phyloP scores from a whole-genome alignment of 2,888 invertebrate genomes.

The Nezara viridula region DNA sequence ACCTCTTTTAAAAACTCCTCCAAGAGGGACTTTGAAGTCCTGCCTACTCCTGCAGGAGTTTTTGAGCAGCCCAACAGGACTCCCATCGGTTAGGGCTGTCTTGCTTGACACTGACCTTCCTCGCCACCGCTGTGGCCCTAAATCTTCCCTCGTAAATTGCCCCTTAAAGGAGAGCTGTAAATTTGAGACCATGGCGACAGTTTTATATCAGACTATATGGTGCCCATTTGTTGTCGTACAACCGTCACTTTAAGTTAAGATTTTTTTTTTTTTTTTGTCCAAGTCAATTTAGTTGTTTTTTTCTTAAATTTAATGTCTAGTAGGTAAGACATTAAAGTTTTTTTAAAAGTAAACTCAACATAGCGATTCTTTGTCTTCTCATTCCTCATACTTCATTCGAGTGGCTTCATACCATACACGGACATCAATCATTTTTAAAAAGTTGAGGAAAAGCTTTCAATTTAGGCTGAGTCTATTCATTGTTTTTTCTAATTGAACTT shows the following conservation, averaged over 20 bases:
- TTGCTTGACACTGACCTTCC: neutral
- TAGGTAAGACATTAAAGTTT: neutral
- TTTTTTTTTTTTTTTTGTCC: neutral
- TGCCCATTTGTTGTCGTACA: neutral
- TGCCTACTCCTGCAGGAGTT: neutral
- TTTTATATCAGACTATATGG: neutral
- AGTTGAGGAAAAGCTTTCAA: no score
- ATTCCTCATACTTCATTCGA: no score
- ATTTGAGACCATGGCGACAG: neutral
- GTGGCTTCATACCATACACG: no score
- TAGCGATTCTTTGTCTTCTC: no score
- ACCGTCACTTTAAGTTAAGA: neutral
- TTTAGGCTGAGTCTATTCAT: no score
- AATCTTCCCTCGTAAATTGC: constrained; percentile 34
- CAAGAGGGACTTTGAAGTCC: neutral
- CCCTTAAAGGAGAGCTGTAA: constrained; percentile 14
- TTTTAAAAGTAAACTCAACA: neutral
- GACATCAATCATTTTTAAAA: no score
- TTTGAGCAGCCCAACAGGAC: neutral
- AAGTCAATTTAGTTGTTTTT: no score
- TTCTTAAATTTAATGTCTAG: no score
- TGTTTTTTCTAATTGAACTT: no score
- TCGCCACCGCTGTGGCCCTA: neutral
- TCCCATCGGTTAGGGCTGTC: neutral
- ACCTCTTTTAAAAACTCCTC: no score